phyloP scores from a whole-genome alignment of 2,113 vertebrate genomes.

The Dryoscopus gambensis region DNA sequence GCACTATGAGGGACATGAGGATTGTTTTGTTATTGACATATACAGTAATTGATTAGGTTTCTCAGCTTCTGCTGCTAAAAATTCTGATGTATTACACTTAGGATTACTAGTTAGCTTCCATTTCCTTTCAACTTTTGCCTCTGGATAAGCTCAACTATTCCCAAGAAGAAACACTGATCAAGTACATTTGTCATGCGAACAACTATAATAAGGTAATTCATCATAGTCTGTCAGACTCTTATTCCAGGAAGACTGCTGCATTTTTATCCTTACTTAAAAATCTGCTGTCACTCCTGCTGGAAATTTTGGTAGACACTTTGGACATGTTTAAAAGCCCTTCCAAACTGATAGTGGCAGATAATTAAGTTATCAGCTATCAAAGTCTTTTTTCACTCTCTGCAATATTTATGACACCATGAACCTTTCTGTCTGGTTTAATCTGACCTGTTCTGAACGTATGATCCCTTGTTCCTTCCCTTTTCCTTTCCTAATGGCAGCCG shows the following conservation, averaged over 20 bases:
- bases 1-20: neutral
- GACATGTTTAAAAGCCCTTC: constrained; percentile 73
- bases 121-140: constrained; percentile 76
- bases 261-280: constrained; percentile 79
- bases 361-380: constrained; percentile 73
- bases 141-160: constrained; percentile 77
- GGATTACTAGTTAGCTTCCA: constrained; percentile 66
- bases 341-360: constrained; percentile 74
- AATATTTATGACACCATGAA: constrained; percentile 51
- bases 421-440: constrained; percentile 34
- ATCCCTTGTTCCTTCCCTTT: constrained; percentile 1
- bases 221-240: constrained; percentile 77
- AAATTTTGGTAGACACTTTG: constrained; percentile 74
- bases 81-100: constrained; percentile 63
- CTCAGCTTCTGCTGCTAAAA: constrained; percentile 43
- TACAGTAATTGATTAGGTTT: constrained; percentile 57
- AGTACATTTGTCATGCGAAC: constrained; percentile 78
- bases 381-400: neutral
- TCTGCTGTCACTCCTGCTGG: constrained; percentile 68
- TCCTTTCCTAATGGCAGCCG: constrained; percentile 17
- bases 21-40: constrained; percentile 49
- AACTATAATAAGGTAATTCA: constrained; percentile 80
- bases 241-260: constrained; percentile 71
- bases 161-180: constrained; percentile 77
- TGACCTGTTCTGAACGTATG: constrained; percentile 14